Evolutionary conservation across 2,113 vertebrate genomes (phyloP), one percentile per base, ranked within the genome.

Genomic region (Sinocyclocheilus anshuiensis): DNA sequence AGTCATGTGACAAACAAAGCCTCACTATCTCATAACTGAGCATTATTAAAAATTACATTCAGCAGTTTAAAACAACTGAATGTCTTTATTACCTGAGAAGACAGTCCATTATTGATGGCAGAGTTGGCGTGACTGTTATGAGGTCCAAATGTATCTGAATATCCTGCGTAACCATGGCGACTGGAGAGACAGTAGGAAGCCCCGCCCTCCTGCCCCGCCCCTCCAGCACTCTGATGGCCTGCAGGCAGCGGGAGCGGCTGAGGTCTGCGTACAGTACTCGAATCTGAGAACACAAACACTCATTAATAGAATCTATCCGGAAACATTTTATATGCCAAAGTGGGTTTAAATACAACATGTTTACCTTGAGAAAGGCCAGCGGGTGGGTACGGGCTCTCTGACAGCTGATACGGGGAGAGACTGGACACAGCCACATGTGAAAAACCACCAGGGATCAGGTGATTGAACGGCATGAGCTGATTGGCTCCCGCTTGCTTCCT

Each of bases 401-500:
- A 96, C 86, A 99, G 96, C 93, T 98, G 98, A 93, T 99, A 99
- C 0, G 97, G 95, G 0, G 96, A 95, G 90, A 99, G 87, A 74
- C 96, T 96, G 4, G 98, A 96, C 97, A 99, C 98, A 90, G 96
- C 97, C 0, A 97, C 95, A 83, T 97, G 96, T 77, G 98, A 97
- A 91, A 99, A 99, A 1, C 97, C 98, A 76, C 97, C 97, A 22
- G 98, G 97, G 92, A 99, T 98, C 92, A 99, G 95, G 91, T 99
- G 98, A 93, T 99, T 99, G 92, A 98, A 99, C 86, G 97, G 96
- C 97, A 98, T 97, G 89, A 99, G 94, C 77, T 99, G 98, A 94
- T 97, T 99, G 92, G 97, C 98, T 89, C 98, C 98, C 83, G 97
- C 97, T 93, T 99, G 98, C 71, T 99, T 99, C 94, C 98, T 97